A percentile compares a stretch with the other conserved stretches of the same genome.
Evolutionary conservation across 2,888 invertebrate genomes (phyloP).

Genomic region (Thymelicus acteon): DNA sequence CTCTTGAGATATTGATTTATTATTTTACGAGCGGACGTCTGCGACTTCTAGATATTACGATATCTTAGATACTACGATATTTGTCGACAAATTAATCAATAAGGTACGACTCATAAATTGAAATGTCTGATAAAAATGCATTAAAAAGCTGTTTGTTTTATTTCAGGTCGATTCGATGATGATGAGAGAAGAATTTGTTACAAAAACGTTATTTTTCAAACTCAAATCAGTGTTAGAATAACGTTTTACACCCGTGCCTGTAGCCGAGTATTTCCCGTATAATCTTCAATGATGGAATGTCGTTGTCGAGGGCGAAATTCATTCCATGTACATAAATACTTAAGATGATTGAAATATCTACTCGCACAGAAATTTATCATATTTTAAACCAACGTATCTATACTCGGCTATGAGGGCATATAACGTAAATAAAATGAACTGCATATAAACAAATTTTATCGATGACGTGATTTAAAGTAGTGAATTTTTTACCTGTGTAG

Average conservation of each 20-base stretch:
- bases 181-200: constrained; percentile 50
- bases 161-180: constrained; percentile 77
- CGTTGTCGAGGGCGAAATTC: background rate
- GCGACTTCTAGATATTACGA: too few species aligned
- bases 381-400: constrained; percentile 15
- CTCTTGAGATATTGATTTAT: too few species aligned
- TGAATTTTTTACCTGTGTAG: constrained; percentile 81
- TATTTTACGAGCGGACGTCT: too few species aligned
- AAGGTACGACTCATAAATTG: too few species aligned
- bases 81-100: too few species aligned
- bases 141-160: constrained; percentile 38
- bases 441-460: constrained; percentile 66
- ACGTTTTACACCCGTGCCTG: constrained; percentile 45
- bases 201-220: constrained; percentile 56
- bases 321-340: constrained; percentile 1
- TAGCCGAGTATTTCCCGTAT: constrained; percentile 39
- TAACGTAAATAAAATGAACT: constrained; percentile 50
- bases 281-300: constrained; percentile 4
- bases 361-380: constrained; percentile 3
- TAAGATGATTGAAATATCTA: constrained; percentile 11
- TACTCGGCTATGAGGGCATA: constrained; percentile 47
- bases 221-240: constrained; percentile 74
- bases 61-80: too few species aligned
- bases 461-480: constrained; percentile 67
- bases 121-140: too few species aligned